Base-by-base conservation (phyloP, 2,113 vertebrate genomes). In the Crocuta crocuta region DNA sequence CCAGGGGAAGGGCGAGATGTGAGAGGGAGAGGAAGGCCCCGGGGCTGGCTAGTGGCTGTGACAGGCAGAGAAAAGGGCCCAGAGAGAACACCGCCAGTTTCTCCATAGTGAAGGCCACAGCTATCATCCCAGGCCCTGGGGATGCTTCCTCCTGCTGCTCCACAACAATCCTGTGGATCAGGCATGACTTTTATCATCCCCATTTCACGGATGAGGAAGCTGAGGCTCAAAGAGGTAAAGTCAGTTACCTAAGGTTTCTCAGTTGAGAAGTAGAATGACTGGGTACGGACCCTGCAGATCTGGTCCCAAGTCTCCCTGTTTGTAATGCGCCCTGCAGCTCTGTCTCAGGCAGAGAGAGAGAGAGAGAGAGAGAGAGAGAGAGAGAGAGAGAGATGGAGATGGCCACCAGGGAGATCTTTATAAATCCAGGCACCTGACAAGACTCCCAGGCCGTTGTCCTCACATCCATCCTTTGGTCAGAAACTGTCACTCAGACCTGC, bases 401-500 rank as follows among this genome's bases (percentile, higher is more conserved):
- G 76, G 92, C 66, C 48, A 5, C 5, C 8, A 53, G 81, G 39
- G 28, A 39, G 31, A 53, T 43, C 68, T 70, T 81, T 63, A 65
- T 48, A 70, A 33, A 63, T 74, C 73, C 48, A 53, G 35, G 81
- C 10, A 43, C 55, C 82, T 35, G 43, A 68, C 10, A 10, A 92
- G 53, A 65, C 55, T 68, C 61, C 80, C 24, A 33, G 39, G 66
- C n/a, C 61, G 61, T 91, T 97, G 81, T 26, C 11, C 39, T 82
- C 83, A 31, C 7, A 73, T 1, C 33, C 53, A 73, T 1, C 33
- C 53, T 78, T 50, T 1, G 8, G 28, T 55, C 61, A 28, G 1
- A 90, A 92, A 53, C 74, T 8, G 17, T 87, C 48, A 35, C 50
- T 21, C 21, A 35, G 48, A 50, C 12, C 35, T 76, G 71, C 48